Evolutionary conservation across 2,113 vertebrate species (phyloP).

Genomic region (Catharus fuscescens): DNA sequence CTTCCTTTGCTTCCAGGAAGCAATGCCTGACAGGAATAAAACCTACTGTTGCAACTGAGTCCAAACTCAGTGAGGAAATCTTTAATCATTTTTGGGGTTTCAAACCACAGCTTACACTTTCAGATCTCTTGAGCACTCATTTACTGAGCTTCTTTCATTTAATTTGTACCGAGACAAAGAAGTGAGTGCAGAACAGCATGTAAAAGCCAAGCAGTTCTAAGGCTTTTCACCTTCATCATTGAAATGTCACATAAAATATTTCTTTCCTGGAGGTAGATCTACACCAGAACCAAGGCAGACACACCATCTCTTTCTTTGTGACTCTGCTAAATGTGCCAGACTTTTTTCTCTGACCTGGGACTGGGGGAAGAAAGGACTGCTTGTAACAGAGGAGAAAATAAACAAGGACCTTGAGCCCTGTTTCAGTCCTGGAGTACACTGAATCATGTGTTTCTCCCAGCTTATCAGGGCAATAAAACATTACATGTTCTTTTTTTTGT

Average conservation of each 20-base stretch:
- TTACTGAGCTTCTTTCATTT: background rate
- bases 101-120: background rate
- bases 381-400: background rate
- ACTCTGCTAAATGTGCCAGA: background rate
- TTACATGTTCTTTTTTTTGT: background rate
- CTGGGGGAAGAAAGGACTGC: background rate
- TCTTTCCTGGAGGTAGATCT: background rate
- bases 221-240: background rate
- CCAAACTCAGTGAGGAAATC: background rate
- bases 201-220: background rate
- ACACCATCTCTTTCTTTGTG: background rate
- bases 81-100: conserved; percentile 1
- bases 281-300: background rate
- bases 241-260: background rate
- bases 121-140: background rate
- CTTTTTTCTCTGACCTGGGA: background rate
- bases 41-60: background rate
- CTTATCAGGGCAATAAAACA: background rate
- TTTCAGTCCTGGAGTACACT: background rate
- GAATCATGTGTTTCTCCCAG: background rate
- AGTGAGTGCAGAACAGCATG: background rate
- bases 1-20: background rate
- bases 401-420: background rate
- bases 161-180: background rate
- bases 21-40: background rate